Evolutionary conservation across 2,888 invertebrate species (phyloP).

Genomic region (Marasmarcha lunaedactyla): DNA sequence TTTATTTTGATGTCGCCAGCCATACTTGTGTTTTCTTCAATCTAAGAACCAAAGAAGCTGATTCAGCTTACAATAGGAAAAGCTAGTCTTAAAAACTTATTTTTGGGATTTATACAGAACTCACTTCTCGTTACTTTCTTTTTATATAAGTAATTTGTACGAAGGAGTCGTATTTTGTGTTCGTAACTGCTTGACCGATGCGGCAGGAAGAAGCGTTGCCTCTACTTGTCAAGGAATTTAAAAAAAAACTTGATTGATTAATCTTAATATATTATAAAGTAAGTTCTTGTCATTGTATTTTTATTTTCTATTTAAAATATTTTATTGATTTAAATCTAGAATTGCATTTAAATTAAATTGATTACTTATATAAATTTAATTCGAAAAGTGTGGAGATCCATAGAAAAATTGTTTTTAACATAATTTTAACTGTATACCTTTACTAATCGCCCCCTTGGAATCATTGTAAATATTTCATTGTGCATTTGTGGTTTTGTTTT

Average conservation of each 20-base stretch:
- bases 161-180: no score
- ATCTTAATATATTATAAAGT: no score
- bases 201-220: no score
- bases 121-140: not conserved
- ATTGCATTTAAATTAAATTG: constrained; percentile 6
- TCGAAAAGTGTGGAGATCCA: not conserved
- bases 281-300: not conserved
- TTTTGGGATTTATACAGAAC: not conserved
- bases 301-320: constrained; percentile 6
- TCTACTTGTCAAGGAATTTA: no score
- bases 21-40: not conserved
- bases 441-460: not conserved
- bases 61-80: not conserved
- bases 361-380: constrained; percentile 3
- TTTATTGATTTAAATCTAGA: not conserved
- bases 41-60: no score
- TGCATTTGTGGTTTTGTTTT: constrained; percentile 17
- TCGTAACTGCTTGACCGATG: no score
- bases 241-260: no score
- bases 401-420: not conserved
- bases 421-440: not conserved
- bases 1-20: not conserved
- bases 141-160: not conserved
- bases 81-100: not conserved
- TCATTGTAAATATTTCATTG: constrained; percentile 17